These are phyloP conservation scores for Macrophya annulata DNA, from an alignment of 2,888 invertebrate species.

Conservation along the genomic window DNA sequence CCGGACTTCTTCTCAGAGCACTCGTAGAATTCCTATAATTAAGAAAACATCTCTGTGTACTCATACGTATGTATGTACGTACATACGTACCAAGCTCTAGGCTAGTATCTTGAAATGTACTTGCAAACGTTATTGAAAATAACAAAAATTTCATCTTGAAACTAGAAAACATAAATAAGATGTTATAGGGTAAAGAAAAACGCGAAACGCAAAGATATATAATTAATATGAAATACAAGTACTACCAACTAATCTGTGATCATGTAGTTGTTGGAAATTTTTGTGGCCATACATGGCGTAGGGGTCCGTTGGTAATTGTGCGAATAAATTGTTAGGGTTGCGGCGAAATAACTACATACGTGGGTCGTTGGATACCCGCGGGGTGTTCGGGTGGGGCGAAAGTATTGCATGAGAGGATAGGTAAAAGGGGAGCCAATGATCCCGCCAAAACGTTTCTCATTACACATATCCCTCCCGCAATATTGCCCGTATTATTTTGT, in stretches of 20 bases:
- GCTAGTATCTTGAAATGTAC: background rate
- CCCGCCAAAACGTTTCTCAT: constrained; percentile 40
- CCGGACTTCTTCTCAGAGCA: background rate
- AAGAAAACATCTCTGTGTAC: constrained; percentile 2
- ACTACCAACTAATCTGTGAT: constrained; percentile 68
- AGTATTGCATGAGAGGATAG: constrained; percentile 6
- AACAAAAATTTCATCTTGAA: background rate
- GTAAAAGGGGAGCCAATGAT: constrained; percentile 12
- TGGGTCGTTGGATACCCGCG: constrained; percentile 60
- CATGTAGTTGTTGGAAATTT: constrained; percentile 68
- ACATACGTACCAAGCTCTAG: background rate
- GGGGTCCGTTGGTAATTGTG: constrained; percentile 66
- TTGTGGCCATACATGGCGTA: constrained; percentile 62
- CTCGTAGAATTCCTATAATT: constrained; percentile 24
- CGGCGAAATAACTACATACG: constrained; percentile 53
- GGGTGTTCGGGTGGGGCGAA: constrained; percentile 34
- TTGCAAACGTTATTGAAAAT: background rate
- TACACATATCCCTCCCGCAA: constrained; percentile 16
- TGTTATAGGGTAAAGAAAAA: background rate
- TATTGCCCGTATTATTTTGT: constrained; percentile 26
- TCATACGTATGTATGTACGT: background rate
- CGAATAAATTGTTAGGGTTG: constrained; percentile 67
- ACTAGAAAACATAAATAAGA: background rate
- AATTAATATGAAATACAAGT: constrained; percentile 71
- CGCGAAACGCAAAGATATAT: constrained; percentile 58